Base-by-base conservation (phyloP, 2,888 invertebrate species). In the Candidula unifasciata region DNA sequence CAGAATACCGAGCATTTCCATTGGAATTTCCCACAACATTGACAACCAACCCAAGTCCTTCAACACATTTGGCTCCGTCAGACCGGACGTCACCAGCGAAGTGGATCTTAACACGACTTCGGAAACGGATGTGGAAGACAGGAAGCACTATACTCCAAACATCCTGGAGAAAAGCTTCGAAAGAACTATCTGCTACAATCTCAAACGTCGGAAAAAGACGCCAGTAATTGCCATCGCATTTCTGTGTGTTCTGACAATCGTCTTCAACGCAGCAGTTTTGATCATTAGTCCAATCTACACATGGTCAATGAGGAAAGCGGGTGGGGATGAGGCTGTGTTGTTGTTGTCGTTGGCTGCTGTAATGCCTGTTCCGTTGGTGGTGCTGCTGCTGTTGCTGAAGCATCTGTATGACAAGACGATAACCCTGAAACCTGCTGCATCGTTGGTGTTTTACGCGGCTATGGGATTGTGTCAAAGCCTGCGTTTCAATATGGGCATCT, bases 91-190 rank as follows among this genome's bases (percentile, higher is more conserved):
- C 30, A 85, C 76, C 24, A 85, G 85, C 71, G 85, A 85, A 33
- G 85, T 85, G 0, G 85, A 85, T 30, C 85, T 85, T 0, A 81
- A 81, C 33, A 84, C 84, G 8, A 52, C 84, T 3, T 85, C 85
- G 21, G 85, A 85, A 33, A 81, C 85, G 8, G 84, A 84, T 68
- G 37, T 54, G 16, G 81, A 77, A 18, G 77, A 77, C 44, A 66
- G 35, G 69, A 81, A 85, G n/a, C 18, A 54, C 24, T 81, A 81
- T 54, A 71, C 69, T 27, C 85, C 85, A 10, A 77, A 85, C 30
- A 81, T 85, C 44, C 52, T 85, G 30, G 85, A 85, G 69, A 74
- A 81, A n/a, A 80, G 80, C 8, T 60, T 85, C n/a, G 85, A 85
- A 30, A 44, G 81, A n/a, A 85, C 81, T 0, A 81, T 85, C 33